Conservation (phyloP, 2,888 invertebrate species). For the Pristionchus mayeri region DNA sequence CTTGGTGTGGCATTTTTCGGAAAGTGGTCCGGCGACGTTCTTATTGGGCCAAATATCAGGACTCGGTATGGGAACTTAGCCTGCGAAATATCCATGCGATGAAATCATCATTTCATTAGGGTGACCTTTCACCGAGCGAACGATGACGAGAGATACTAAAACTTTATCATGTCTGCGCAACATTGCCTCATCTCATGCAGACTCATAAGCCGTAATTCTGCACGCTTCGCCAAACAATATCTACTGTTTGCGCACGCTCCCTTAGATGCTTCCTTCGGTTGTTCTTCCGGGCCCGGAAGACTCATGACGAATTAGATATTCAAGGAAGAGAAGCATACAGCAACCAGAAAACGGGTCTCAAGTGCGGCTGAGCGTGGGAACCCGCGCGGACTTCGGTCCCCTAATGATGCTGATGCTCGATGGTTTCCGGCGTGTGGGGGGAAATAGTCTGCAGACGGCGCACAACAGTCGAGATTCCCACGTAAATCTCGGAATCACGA, state of each 20-base stretch:
- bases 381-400: not conserved
- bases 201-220: no score
- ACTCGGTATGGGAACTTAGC: no score
- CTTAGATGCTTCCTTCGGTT: no score
- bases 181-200: no score
- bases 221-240: no score
- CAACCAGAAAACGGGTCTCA: not conserved
- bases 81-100: no score
- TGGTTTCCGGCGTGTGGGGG: not conserved
- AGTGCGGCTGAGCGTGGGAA: not conserved
- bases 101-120: not conserved
- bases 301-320: not conserved
- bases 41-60: no score
- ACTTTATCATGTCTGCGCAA: no score
- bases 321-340: not conserved
- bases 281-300: conserved; percentile 23
- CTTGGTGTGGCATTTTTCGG: no score
- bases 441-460: not conserved
- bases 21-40: no score
- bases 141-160: no score
- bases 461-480: not conserved
- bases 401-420: not conserved
- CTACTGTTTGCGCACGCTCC: not conserved
- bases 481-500: not conserved
- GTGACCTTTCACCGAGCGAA: not conserved